phyloP scores from a whole-genome alignment of 2,113 vertebrate species.

The Motacilla tschutschensis region DNA sequence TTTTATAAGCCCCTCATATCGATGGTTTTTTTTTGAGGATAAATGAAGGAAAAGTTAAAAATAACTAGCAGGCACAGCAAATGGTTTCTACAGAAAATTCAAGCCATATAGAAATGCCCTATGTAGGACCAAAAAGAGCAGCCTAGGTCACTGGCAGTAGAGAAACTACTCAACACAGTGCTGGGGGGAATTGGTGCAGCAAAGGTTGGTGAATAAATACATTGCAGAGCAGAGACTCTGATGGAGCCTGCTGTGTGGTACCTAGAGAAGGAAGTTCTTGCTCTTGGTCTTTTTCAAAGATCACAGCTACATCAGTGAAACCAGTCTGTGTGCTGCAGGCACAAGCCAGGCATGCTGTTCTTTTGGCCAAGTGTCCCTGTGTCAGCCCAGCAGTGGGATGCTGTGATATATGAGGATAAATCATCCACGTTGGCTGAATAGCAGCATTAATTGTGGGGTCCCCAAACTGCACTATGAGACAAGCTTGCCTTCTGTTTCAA shows the following conservation, averaged over 20 bases:
- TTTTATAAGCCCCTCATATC: neutral
- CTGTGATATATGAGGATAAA: neutral
- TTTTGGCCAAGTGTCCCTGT: neutral
- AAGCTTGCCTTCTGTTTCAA: slow-evolving; percentile 71
- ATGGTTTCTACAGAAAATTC: neutral
- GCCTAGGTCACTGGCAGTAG: neutral
- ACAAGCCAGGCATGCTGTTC: neutral
- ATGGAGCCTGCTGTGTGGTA: neutral
- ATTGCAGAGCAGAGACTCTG: neutral
- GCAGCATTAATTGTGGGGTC: slow-evolving; percentile 53
- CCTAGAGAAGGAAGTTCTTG: neutral
- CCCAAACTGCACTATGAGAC: slow-evolving; percentile 43
- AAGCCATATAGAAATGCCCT: neutral
- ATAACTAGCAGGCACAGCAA: neutral
- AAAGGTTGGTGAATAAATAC: neutral
- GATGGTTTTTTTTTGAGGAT: neutral
- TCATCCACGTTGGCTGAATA: slow-evolving; percentile 22
- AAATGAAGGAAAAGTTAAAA: too few species aligned
- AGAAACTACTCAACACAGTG: neutral
- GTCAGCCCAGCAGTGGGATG: neutral
- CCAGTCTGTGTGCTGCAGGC: neutral
- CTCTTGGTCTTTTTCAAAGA: neutral
- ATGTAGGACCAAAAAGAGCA: neutral
- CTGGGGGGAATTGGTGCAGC: neutral
- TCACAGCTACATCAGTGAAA: neutral